phyloP scores from a whole-genome alignment of 2,113 vertebrate species.

The Pionites leucogaster region DNA sequence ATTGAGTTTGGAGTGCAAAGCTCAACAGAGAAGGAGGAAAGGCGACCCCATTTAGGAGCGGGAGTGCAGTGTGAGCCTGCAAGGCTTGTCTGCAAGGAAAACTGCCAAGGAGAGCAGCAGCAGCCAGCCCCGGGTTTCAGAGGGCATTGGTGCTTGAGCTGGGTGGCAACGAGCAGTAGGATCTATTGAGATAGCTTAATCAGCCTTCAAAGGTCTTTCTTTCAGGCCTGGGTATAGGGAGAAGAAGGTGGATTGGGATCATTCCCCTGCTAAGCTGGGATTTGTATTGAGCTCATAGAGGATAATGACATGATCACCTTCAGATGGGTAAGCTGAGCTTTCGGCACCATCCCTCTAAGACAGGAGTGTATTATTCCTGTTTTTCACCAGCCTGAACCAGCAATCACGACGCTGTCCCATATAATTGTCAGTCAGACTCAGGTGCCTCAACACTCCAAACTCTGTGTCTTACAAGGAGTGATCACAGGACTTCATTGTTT shows the following conservation, averaged over 20 bases:
- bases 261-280: not conserved
- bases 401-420: not conserved
- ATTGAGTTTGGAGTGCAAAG: not conserved
- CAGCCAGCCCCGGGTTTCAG: not conserved
- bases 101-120: not conserved
- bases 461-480: not conserved
- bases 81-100: not conserved
- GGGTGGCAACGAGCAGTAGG: not conserved
- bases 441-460: not conserved
- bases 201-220: not conserved
- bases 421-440: slow-evolving; percentile 57
- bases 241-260: not conserved
- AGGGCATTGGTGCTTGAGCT: not conserved
- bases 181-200: not conserved
- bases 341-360: not conserved
- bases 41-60: not conserved
- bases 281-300: not conserved
- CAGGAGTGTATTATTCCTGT: not conserved
- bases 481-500: not conserved
- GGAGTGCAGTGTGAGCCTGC: not conserved
- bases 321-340: slow-evolving; percentile 2
- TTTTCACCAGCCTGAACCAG: not conserved
- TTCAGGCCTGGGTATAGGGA: not conserved
- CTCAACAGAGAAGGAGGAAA: not conserved
- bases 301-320: slow-evolving; percentile 45